Evolutionary conservation across 2,888 invertebrate species (phyloP).

Genomic region (Heteromyza rotundicornis): DNA sequence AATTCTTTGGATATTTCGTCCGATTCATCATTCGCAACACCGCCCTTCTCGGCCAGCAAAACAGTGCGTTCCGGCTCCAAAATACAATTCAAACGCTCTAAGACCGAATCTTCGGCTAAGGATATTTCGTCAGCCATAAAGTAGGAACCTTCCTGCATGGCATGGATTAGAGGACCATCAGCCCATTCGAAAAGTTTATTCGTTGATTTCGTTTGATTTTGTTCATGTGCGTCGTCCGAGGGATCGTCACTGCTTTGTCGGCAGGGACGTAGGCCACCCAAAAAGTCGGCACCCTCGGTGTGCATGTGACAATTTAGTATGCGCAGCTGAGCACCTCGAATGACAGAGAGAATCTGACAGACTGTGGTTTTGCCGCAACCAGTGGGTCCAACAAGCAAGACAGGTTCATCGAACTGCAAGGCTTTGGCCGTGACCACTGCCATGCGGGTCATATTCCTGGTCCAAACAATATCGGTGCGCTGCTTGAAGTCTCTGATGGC

Average conservation of each 20-base stretch:
- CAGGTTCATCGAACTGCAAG: conserved; percentile 89
- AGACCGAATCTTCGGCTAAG: conserved; percentile 95
- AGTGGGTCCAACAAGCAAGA: conserved; percentile 95
- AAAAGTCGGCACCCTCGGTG: conserved; percentile 96
- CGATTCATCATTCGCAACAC: conserved; percentile 62
- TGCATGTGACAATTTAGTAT: conserved; percentile 98
- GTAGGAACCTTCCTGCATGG: conserved; percentile 86
- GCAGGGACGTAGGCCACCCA: conserved; percentile 93
- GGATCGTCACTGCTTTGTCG: conserved; percentile 60
- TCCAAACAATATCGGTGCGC: conserved; percentile 87
- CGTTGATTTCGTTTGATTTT: conserved; percentile 5
- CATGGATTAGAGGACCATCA: conserved; percentile 91
- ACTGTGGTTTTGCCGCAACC: conserved; percentile 98
- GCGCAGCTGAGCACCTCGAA: conserved; percentile 71
- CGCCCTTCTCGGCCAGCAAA: conserved; percentile 89
- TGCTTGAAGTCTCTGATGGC: conserved; percentile 67
- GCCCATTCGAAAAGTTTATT: conserved; percentile 92
- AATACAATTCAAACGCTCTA: conserved; percentile 96
- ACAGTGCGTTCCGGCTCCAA: conserved; percentile 91
- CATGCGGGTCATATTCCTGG: conserved; percentile 84
- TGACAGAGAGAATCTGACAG: conserved; percentile 83
- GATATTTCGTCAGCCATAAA: conserved; percentile 99
- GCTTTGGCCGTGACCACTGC: conserved; percentile 83
- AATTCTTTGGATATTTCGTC: conserved; percentile 61
- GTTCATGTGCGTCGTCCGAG: conserved; percentile 29